Evolutionary conservation across 2,888 invertebrate genomes (phyloP), one percentile per base, ranked within the genome.

Genomic region (Standfussiana lucernea): DNA sequence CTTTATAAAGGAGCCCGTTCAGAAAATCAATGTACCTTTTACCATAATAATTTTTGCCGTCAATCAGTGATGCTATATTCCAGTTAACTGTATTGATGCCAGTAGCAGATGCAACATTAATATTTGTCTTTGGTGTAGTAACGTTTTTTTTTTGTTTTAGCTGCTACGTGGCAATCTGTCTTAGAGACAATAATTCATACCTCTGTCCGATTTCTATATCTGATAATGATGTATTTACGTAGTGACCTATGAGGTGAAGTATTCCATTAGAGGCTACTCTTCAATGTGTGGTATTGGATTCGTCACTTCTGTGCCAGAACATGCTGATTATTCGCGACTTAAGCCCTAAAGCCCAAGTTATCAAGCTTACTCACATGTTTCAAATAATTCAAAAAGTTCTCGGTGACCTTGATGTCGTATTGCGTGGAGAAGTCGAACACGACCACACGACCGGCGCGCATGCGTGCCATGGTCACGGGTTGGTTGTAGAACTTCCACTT

Each of bases 401-500:
- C 90, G 0, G 91, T 91, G 45, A 93, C 80, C 21, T 86, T 82
- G 66, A 93, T 79, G 42, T 93, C 93, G 75, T 95, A 95, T 67
- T 94, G 93, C 0, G 93, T 92, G 50, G 93, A 91, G 88, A 93
- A 94, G 87, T 94, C 93, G 77, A 94, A 93, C 50, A 92, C 85
- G 32, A 92, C 84, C 53, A 95, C 93, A 0, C 94, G 90, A 1
- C 92, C 93, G 24, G 91, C 75, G 45, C 71, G 86, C 89, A 94
- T 87, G 71, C 92, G 93, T 75, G 92, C 88, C 92, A 93, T 92
- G 0, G 92, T 84, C 28, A 88, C 81, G 70, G 86, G 88, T 84
- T 93, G 93, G 73, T 93, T 91, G 90, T 90, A 93, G 91, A 95
- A 95, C 89, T 91, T 89, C 95, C 95, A 95, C 77, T 84, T 88